These are phyloP conservation scores for Drosophila murphyi DNA, from an alignment of 1,140 invertebrate species.

Conservation along the genomic window DNA sequence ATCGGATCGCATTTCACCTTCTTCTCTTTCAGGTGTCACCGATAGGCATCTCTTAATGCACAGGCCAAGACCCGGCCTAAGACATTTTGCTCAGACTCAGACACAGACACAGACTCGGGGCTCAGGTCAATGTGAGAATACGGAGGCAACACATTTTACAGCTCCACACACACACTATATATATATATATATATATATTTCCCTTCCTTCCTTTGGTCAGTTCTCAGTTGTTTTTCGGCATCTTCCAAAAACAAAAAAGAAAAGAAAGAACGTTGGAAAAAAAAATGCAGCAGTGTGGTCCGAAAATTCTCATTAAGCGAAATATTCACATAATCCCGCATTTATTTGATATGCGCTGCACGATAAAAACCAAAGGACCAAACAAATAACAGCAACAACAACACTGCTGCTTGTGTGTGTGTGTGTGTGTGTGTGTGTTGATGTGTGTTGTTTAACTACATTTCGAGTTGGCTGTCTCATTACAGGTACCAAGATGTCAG, in stretches of 20 bases:
- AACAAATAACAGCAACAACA: conserved; percentile 35
- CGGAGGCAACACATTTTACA: conserved; percentile 61
- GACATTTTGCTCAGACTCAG: conserved; percentile 3
- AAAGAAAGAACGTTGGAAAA: conserved; percentile 10
- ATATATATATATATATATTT: not conserved
- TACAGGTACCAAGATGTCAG: conserved; percentile 36
- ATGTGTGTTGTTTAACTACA: conserved; percentile 11
- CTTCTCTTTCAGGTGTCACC: conserved; percentile 82
- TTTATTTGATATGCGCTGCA: conserved; percentile 81
- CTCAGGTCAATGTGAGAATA: conserved; percentile 54
- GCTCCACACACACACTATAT: conserved; percentile 30
- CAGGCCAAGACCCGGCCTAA: conserved; percentile 41
- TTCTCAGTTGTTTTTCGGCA: conserved; percentile 31
- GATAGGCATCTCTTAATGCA: conserved; percentile 83
- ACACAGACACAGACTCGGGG: not conserved
- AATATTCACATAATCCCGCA: conserved; percentile 84
- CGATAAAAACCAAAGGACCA: conserved; percentile 57
- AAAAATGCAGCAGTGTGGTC: conserved; percentile 71
- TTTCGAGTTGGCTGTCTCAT: conserved; percentile 3
- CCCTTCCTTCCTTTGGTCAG: conserved; percentile 23
- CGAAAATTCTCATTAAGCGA: conserved; percentile 82
- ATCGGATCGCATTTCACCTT: conserved; percentile 84
- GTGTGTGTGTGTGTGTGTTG: conserved; percentile 20
- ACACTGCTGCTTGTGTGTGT: not conserved
- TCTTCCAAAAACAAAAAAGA: not conserved